phyloP scores from a whole-genome alignment of 1,140 invertebrate genomes.

The Oryzaephilus surinamensis region DNA sequence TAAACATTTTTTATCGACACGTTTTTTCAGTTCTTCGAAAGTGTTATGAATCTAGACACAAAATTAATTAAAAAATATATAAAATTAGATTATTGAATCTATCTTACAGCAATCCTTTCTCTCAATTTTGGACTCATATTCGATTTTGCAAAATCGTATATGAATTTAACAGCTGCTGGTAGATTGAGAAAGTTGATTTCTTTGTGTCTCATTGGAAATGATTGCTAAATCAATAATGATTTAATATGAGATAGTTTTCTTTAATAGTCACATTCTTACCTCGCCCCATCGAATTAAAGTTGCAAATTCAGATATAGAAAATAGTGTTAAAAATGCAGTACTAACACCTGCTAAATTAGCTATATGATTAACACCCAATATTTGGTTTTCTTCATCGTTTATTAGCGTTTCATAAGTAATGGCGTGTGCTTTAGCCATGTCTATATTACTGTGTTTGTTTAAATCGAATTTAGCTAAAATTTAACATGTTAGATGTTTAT shows the following conservation, averaged over 20 bases:
- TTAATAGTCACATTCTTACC: slow-evolving; percentile 32
- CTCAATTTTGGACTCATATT: slow-evolving; percentile 60
- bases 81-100: neutral
- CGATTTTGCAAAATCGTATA: slow-evolving; percentile 58
- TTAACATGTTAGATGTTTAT: too few relatives aligned
- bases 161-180: slow-evolving; percentile 52
- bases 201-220: slow-evolving; percentile 65
- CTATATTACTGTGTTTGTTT: slow-evolving; percentile 47
- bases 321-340: slow-evolving; percentile 50
- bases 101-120: slow-evolving; percentile 48
- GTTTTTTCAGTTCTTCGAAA: slow-evolving; percentile 49
- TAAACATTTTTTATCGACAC: slow-evolving; percentile 53
- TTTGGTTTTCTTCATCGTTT: slow-evolving; percentile 61
- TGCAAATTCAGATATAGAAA: slow-evolving; percentile 56
- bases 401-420: slow-evolving; percentile 62
- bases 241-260: neutral
- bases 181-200: slow-evolving; percentile 60
- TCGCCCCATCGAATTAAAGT: slow-evolving; percentile 58
- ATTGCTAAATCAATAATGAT: slow-evolving; percentile 47
- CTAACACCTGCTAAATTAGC: slow-evolving; percentile 48
- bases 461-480: slow-evolving; percentile 53
- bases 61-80: slow-evolving; percentile 2
- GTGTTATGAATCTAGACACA: slow-evolving; percentile 49
- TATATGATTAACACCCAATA: slow-evolving; percentile 57
- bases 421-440: slow-evolving; percentile 55